Base-by-base conservation (phyloP, 2,888 invertebrate genomes). In the Neoitamus cyanurus region DNA sequence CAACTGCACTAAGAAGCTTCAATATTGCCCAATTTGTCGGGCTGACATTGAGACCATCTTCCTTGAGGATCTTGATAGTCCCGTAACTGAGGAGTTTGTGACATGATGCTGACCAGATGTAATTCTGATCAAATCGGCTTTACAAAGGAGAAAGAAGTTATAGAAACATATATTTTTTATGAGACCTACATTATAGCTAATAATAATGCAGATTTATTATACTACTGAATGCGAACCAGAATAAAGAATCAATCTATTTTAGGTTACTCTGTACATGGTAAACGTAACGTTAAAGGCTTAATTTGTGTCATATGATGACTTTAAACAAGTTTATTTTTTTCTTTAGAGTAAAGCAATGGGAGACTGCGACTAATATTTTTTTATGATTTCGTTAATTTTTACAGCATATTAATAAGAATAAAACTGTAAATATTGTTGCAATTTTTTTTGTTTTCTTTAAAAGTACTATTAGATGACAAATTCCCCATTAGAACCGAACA, bases 21-120 rank as follows among this genome's bases (percentile, higher is more conserved):
- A 94, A 87, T 95, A 94, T 87, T 98, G 98, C 90, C 98, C 98
- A 13, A 94, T 98, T 93, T 98, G 98, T 91, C 94, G 98, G 25
- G 90, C 90, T 34, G 88, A 88, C 72, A 89, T 89, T 83, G 87
- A 88, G 77, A 85, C 86, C 1, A 88, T 86, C 83, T 85, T 88
- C 77, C 87, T 88, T 87, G 88, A 88, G 86, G 87, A 87, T 83
- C 85, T 87, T 58, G 88, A 88, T 58, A 88, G 87, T 84, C 87
- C 87, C 31, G 73, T 85, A 30, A 25, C 84, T 15, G 87, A 87
- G 84, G 86, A 86, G 13, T 83, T 85, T 34, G 84, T 85, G 37
- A 86, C 87, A 85, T 87, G 86, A 87, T 68, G 30, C 25, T 48
- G 13, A 48, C 30, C 36, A 37, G 31, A 34, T 25, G 13, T 25